Percentiles rank a stretch among this genome's conserved stretches.
phyloP scores from a whole-genome alignment of 2,888 invertebrate species.

The Doris montereyensis region DNA sequence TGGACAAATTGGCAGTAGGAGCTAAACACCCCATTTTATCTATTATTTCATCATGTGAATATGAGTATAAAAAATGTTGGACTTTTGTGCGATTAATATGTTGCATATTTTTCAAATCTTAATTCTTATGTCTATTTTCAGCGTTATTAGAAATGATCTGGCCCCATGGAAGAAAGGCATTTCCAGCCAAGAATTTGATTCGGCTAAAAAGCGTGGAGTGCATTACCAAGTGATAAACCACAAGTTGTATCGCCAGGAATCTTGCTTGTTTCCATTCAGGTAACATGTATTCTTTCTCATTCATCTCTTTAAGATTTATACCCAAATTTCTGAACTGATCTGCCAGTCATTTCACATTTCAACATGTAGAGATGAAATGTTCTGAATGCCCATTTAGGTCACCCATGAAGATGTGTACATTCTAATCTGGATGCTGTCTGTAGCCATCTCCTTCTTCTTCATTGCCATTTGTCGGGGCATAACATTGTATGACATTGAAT shows the following conservation, averaged over 20 bases:
- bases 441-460: background rate
- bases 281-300: conserved; percentile 45
- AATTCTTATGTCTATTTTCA: conserved; percentile 49
- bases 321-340: background rate
- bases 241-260: conserved; percentile 84
- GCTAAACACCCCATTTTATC: no score
- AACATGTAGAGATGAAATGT: background rate
- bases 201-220: conserved; percentile 76
- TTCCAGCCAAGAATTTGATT: conserved; percentile 78
- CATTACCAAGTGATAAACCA: conserved; percentile 88
- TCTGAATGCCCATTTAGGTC: background rate
- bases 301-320: background rate
- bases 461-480: no score
- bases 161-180: conserved; percentile 80
- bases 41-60: background rate
- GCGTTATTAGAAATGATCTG: conserved; percentile 82
- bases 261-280: conserved; percentile 91
- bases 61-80: background rate
- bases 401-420: background rate
- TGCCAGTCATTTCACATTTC: background rate
- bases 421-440: background rate
- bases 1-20: no score
- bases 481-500: no score
- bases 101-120: background rate
- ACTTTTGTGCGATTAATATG: background rate